Evolutionary conservation across 2,888 invertebrate species (phyloP), one percentile per base, ranked within the genome.

Genomic region (Apotomis betuletana): DNA sequence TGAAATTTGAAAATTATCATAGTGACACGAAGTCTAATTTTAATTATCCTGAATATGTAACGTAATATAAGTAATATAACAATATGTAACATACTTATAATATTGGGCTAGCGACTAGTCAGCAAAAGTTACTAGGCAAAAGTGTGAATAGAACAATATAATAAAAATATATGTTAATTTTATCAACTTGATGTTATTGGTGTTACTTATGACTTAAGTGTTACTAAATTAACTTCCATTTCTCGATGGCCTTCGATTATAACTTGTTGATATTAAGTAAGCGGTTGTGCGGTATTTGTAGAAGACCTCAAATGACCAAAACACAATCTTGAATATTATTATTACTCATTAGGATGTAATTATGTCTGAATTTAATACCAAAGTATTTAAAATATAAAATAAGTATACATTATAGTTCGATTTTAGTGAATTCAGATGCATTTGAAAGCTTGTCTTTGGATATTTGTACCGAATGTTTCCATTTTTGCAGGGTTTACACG

Each of bases 221-320:
- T 64, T 74, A 74, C 67, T 74, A 55, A 57, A 67, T 49, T 65
- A 27, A 69, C 62, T 67, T 75, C 69, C 70, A 75, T 54, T 52
- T 73, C 63, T 74, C 27, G 52, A 70, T 74, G 75, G 74, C 74
- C 74, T 76, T 74, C 55, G 54, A 69, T 69, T 75, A 55, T 38
- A 9, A 62, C 5, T 68, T 61, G 60, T 68, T 70, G 73, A 70
- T 75, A 69, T 64, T 76, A 63, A 58, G 69, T 51, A 68, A 67
- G 59, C 36, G 72, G 72, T 72, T 72, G 72, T 72, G 72, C 38
- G 58, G 13, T 71, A 67, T 62, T 51, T 49, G 51, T 59, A 52
- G 51, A 63, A 61, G 27, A 10, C 55, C 15, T 12, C 36, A 70
- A 67, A 62, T 62, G 67, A 63, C 72, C 58, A 72, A 63, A 13